A percentile compares a stretch with the other conserved stretches of the same genome.
These are phyloP conservation scores for Cephus cinctus DNA, from an alignment of 1,140 invertebrate genomes.

Conservation along the genomic window DNA sequence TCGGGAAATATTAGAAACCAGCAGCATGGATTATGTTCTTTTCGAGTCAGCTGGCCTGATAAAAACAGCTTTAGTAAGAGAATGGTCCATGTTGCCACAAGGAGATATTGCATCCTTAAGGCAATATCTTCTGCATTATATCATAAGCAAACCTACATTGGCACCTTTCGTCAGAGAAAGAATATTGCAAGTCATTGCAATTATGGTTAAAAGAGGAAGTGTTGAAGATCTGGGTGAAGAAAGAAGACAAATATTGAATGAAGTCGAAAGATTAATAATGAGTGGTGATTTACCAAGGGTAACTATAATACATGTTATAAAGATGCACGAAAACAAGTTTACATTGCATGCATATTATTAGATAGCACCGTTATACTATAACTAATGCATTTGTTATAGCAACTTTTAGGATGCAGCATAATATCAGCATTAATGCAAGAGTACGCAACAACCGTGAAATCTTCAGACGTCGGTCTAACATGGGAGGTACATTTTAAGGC, in stretches of 20 bases:
- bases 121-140: slow-evolving; percentile 77
- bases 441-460: slow-evolving; percentile 81
- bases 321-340: too few species aligned
- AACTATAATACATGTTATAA: too few species aligned
- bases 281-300: slow-evolving; percentile 63
- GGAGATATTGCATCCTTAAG: slow-evolving; percentile 71
- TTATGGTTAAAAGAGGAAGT: slow-evolving; percentile 81
- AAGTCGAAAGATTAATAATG: slow-evolving; percentile 71
- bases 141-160: slow-evolving; percentile 66
- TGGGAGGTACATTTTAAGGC: slow-evolving; percentile 84
- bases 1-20: slow-evolving; percentile 77
- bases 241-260: slow-evolving; percentile 67
- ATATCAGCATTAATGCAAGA: slow-evolving; percentile 83
- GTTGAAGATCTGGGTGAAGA: slow-evolving; percentile 71
- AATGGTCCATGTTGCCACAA: slow-evolving; percentile 72
- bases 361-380: neutral
- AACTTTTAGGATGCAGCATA: slow-evolving; percentile 77
- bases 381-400: slow-evolving; percentile 47
- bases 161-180: slow-evolving; percentile 65
- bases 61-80: slow-evolving; percentile 78
- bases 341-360: too few species aligned
- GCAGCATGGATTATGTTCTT: slow-evolving; percentile 76
- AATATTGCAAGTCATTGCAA: slow-evolving; percentile 76
- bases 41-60: slow-evolving; percentile 86
- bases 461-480: slow-evolving; percentile 80